Conservation (phyloP, 2,888 invertebrate species). For the Lasioglossum vierecki region DNA sequence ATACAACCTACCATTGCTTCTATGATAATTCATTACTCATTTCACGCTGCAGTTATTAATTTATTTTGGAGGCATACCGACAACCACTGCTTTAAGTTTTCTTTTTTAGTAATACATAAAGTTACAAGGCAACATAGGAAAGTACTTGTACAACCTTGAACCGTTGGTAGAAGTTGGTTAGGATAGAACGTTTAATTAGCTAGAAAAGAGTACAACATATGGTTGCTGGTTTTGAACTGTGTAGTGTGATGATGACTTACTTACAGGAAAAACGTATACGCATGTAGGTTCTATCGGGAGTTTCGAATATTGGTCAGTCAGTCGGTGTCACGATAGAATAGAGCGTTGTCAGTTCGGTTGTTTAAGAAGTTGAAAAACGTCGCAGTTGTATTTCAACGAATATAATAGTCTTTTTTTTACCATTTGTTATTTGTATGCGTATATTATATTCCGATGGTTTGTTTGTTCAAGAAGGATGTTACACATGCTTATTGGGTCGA, state of each 20-base stretch:
- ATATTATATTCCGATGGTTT: slow-evolving; percentile 1
- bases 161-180: background rate
- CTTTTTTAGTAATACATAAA: slow-evolving; percentile 25
- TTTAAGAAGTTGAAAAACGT: background rate
- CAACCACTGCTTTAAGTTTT: slow-evolving; percentile 40
- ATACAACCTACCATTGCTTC: slow-evolving; percentile 41
- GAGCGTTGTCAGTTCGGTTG: background rate
- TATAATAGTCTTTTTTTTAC: background rate
- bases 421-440: background rate
- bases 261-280: slow-evolving; percentile 43
- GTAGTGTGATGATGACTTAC: slow-evolving; percentile 23
- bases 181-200: background rate
- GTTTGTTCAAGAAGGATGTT: slow-evolving; percentile 1
- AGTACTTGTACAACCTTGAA: slow-evolving; percentile 12
- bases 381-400: background rate
- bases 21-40: slow-evolving; percentile 45
- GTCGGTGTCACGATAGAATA: background rate
- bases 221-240: slow-evolving; percentile 62
- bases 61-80: slow-evolving; percentile 37
- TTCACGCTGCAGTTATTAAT: slow-evolving; percentile 50
- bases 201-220: slow-evolving; percentile 33
- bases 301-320: background rate
- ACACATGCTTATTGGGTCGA: slow-evolving; percentile 21
- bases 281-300: slow-evolving; percentile 36
- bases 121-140: slow-evolving; percentile 6